phyloP scores from a whole-genome alignment of 53 echinoderm and acorn worm genomes.

The Apostichopus leukothele region DNA sequence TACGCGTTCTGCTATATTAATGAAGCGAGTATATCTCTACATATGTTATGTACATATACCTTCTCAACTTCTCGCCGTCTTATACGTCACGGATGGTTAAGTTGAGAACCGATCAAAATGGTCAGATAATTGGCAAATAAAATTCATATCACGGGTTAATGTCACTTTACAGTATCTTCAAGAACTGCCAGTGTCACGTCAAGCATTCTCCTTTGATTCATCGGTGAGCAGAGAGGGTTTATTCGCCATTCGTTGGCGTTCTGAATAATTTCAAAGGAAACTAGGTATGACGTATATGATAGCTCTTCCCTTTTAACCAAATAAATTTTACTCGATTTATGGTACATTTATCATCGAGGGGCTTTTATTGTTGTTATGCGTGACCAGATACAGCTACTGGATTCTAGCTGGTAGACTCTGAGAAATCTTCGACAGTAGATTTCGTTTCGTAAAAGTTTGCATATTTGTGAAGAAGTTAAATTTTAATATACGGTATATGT shows the following conservation, averaged over 20 bases:
- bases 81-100: not conserved
- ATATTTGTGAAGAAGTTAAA: too few relatives aligned
- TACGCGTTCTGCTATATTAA: too few relatives aligned
- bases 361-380: too few relatives aligned
- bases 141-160: constrained; percentile 28
- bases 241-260: not conserved
- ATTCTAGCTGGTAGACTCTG: too few relatives aligned
- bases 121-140: constrained; percentile 22
- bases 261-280: not conserved
- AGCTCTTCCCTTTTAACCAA: not conserved
- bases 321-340: not conserved
- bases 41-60: too few relatives aligned
- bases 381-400: too few relatives aligned
- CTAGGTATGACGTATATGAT: not conserved
- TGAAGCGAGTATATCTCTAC: too few relatives aligned
- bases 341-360: too few relatives aligned
- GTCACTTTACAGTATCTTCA: constrained; percentile 1
- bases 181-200: not conserved
- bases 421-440: too few relatives aligned
- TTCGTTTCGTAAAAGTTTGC: too few relatives aligned
- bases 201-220: not conserved
- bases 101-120: constrained; percentile 12
- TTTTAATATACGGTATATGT: too few relatives aligned
- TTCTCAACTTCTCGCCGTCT: too few relatives aligned
- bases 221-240: not conserved